phyloP scores from a whole-genome alignment of 2,888 invertebrate species.

The Saturnia japonica region DNA sequence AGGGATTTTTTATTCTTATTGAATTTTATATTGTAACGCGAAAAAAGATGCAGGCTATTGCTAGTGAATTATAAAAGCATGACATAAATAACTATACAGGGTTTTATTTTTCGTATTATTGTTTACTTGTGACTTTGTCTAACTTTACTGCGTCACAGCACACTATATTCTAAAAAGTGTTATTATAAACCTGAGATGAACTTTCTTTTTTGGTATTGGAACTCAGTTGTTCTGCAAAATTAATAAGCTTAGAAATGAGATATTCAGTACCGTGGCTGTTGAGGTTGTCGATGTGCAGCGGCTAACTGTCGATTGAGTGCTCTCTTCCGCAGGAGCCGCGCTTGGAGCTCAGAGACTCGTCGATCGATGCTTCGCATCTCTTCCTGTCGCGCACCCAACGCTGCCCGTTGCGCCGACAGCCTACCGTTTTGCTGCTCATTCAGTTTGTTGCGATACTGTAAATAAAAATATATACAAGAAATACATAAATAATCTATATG shows the following conservation, averaged over 20 bases:
- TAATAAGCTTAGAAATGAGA: not conserved
- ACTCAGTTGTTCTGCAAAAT: not conserved
- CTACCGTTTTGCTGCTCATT: conserved; percentile 97
- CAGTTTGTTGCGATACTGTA: conserved; percentile 96
- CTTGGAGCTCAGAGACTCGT: conserved; percentile 96
- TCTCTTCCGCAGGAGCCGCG: conserved; percentile 93
- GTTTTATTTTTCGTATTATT: no score
- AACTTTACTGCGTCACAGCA: no score
- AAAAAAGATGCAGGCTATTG: no score
- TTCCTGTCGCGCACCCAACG: conserved; percentile 93
- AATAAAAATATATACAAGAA: conserved; percentile 30
- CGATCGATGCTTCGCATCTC: conserved; percentile 96
- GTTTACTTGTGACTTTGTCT: no score
- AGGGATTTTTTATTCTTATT: no score
- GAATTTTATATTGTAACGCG: no score
- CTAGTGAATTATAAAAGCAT: no score
- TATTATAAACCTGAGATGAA: not conserved
- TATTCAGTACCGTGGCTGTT: conserved; percentile 45
- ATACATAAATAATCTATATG: no score
- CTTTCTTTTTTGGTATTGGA: not conserved
- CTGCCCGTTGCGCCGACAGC: conserved; percentile 93
- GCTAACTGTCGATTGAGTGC: conserved; percentile 88
- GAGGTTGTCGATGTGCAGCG: conserved; percentile 72
- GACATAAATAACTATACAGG: no score
- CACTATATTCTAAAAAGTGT: no score